phyloP scores from a whole-genome alignment of 2,113 vertebrate genomes.

The Mohoua ochrocephala region DNA sequence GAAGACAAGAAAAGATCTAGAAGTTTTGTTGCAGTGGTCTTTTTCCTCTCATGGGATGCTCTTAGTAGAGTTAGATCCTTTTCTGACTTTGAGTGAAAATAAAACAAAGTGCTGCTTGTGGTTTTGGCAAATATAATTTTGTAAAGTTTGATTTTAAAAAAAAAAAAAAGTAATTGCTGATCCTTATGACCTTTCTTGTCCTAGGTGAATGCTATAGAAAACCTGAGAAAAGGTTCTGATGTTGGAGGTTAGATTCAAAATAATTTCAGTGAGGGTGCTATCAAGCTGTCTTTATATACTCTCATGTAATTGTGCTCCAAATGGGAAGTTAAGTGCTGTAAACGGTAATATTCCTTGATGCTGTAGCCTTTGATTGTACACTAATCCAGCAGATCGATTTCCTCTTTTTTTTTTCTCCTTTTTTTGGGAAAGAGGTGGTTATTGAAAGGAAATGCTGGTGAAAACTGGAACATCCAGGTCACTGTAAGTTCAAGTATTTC shows the following conservation, averaged over 20 bases:
- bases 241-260: neutral
- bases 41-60: neutral
- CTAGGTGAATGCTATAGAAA: neutral
- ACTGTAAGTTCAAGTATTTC: constrained; percentile 2
- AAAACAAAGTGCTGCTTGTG: neutral
- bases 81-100: neutral
- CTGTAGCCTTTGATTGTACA: neutral
- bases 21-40: neutral
- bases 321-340: neutral
- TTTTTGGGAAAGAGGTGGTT: neutral
- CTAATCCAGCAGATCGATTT: neutral
- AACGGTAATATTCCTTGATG: neutral
- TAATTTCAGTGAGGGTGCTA: neutral
- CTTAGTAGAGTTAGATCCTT: neutral
- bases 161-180: neutral
- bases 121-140: neutral
- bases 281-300: neutral
- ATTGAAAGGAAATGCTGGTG: neutral
- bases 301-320: neutral
- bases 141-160: neutral
- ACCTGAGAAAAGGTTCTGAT: neutral
- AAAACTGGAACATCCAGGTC: neutral
- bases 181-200: neutral
- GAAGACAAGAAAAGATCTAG: neutral
- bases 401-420: neutral